phyloP scores from a whole-genome alignment of 2,888 invertebrate genomes.

The Leptinotarsa haldemani region DNA sequence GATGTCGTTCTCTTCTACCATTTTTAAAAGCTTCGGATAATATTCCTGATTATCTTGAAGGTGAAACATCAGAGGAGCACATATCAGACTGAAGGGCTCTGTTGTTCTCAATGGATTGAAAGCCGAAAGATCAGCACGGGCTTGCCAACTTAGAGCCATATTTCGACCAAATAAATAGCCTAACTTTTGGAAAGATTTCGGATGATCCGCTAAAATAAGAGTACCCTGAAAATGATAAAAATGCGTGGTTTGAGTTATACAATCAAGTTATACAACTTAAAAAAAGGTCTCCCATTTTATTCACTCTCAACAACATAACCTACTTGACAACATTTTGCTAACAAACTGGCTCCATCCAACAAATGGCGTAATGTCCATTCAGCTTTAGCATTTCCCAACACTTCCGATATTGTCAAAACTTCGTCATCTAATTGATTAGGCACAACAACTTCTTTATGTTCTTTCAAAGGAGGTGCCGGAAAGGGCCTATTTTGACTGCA shows the following conservation, averaged over 20 bases:
- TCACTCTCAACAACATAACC: not conserved
- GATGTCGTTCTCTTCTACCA: slow-evolving; percentile 71
- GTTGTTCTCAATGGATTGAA: slow-evolving; percentile 64
- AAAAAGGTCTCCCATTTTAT: not conserved
- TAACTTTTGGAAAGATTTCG: slow-evolving; percentile 76
- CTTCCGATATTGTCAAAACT: slow-evolving; percentile 54
- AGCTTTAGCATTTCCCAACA: slow-evolving; percentile 73
- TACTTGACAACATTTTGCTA: slow-evolving; percentile 84
- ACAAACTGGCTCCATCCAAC: slow-evolving; percentile 77
- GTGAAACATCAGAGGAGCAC: slow-evolving; percentile 86
- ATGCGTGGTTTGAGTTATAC: no score
- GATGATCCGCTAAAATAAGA: slow-evolving; percentile 83
- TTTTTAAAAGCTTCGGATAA: slow-evolving; percentile 74
- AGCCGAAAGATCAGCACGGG: slow-evolving; percentile 75
- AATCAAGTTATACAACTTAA: not conserved
- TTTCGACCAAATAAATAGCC: slow-evolving; percentile 90
- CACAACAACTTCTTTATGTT: slow-evolving; percentile 47
- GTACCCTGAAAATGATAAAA: slow-evolving; percentile 65
- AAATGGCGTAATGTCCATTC: slow-evolving; percentile 77
- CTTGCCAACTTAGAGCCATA: slow-evolving; percentile 88
- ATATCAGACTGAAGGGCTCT: slow-evolving; percentile 75
- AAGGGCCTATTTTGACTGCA: slow-evolving; percentile 79
- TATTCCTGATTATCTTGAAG: slow-evolving; percentile 77
- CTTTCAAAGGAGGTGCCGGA: slow-evolving; percentile 73
- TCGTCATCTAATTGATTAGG: slow-evolving; percentile 51